Evolutionary conservation across 2,797 vertebrate genomes (phyloP).

Genomic region (Ctenopoma kingsleyae): DNA sequence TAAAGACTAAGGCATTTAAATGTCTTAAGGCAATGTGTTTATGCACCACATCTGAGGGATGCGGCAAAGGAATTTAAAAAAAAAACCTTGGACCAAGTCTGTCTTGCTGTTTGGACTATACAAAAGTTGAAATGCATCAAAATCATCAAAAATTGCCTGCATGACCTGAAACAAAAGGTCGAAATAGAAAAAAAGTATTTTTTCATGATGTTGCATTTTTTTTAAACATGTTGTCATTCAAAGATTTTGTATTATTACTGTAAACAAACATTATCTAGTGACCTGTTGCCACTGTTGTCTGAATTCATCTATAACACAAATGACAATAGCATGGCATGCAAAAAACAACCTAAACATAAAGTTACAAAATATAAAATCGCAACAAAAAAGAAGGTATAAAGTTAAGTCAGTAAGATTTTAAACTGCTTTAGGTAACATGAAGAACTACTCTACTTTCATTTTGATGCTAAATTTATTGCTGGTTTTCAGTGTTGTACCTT

Average conservation of each 20-base stretch:
- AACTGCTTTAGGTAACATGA: no score
- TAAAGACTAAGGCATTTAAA: constrained; percentile 21
- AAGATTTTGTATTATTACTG: no score
- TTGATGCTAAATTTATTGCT: constrained; percentile 1
- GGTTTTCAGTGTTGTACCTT: constrained; percentile 7
- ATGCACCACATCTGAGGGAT: not conserved
- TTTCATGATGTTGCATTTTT: constrained; percentile 17
- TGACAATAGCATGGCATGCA: not conserved
- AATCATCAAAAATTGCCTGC: constrained; percentile 2
- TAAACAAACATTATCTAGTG: no score
- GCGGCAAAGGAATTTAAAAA: constrained; percentile 3
- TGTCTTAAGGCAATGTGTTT: constrained; percentile 18
- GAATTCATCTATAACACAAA: not conserved
- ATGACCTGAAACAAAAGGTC: constrained; percentile 12
- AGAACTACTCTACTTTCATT: not conserved
- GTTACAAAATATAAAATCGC: no score
- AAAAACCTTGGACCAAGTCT: not conserved
- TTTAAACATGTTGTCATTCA: not conserved
- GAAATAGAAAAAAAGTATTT: constrained; percentile 4
- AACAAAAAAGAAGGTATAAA: no score
- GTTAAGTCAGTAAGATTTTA: no score
- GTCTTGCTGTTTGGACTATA: constrained; percentile 8
- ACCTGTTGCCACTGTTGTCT: no score
- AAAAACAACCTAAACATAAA: not conserved
- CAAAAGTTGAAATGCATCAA: constrained; percentile 18